Base-by-base conservation (phyloP, 2,888 invertebrate genomes). In the Cephalotes varians region DNA sequence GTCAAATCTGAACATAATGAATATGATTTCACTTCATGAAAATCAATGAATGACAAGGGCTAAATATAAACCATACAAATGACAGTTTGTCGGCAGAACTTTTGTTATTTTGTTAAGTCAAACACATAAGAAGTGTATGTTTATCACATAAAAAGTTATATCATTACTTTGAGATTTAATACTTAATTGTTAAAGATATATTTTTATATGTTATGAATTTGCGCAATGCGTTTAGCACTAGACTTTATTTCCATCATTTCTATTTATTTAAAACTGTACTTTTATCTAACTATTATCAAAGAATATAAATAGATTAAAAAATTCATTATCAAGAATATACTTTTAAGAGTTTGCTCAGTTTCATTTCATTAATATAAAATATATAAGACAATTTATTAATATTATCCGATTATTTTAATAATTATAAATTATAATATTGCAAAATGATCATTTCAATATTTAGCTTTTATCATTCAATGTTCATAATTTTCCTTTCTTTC, bases 41-140 rank as follows among this genome's bases (percentile, higher is more conserved):
- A 65, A 31, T n/a, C 10, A 54, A 76, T 76, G 10, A 28, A 34
- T 15, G n/a, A 10, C 67, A 76, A 76, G 0, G 54, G 21, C 67
- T 54, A 67, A 37, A 15, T 25, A 15, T n/a, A 54, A 5, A 10
- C 40, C n/a, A 65, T 9, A 15, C 15, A 56, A 60, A 47, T 44
- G 44, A 21, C n/a, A 64, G 7, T 49, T 49, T 1, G n/a, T 25
- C n/a, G 10, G 5, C 10, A 15, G 10, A 21, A 7, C 7, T 76
- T 5, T 18, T 28, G 9, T 65, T 54, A 1, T 10, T 40, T n/a
- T 54, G 10, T n/a, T n/a, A 54, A 65, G 40, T 25, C 10, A 1
- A 25, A 37, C 7, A n/a, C n/a, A n/a, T n/a, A n/a, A n/a, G n/a
- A n/a, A n/a, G n/a, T n/a, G n/a, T n/a, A 40, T 64, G 25, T 25